Evolutionary conservation across 2,113 vertebrate species (phyloP).

Genomic region (Hypomesus transpacificus): DNA sequence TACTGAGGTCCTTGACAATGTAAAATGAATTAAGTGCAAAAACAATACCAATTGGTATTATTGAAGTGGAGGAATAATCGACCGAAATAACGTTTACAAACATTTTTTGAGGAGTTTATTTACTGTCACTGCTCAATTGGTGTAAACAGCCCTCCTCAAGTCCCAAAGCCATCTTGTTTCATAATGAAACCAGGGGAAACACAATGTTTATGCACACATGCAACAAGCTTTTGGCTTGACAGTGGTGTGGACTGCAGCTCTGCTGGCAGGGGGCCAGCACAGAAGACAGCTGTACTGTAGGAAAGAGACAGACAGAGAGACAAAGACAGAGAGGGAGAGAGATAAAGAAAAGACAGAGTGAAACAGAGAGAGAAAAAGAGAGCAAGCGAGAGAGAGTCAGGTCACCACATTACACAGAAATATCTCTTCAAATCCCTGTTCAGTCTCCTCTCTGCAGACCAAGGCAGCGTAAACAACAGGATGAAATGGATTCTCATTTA

Average conservation of each 20-base stretch:
- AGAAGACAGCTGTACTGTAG: background rate
- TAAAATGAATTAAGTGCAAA: too few relatives aligned
- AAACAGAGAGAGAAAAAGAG: background rate
- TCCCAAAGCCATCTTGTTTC: too few relatives aligned
- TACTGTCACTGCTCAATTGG: too few relatives aligned
- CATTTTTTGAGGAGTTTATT: too few relatives aligned
- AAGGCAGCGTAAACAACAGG: background rate
- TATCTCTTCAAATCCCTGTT: constrained; percentile 9
- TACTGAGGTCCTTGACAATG: too few relatives aligned
- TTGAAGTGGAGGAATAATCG: too few relatives aligned
- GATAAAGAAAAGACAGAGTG: background rate
- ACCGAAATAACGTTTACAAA: too few relatives aligned
- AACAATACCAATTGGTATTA: too few relatives aligned
- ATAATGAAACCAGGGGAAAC: too few relatives aligned
- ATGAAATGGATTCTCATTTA: constrained; percentile 22
- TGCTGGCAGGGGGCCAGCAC: background rate
- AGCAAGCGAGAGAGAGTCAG: background rate
- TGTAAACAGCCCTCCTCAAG: too few relatives aligned
- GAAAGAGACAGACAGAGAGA: background rate
- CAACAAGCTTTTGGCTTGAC: background rate
- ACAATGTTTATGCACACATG: background rate
- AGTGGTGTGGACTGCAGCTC: background rate
- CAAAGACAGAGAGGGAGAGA: background rate
- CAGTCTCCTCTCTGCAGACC: background rate
- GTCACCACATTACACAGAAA: constrained; percentile 13